A percentile compares a stretch with the other conserved stretches of the same genome.
These are phyloP conservation scores for Agriopis aurantiaria DNA, from an alignment of 2,888 invertebrate species.

Conservation along the genomic window DNA sequence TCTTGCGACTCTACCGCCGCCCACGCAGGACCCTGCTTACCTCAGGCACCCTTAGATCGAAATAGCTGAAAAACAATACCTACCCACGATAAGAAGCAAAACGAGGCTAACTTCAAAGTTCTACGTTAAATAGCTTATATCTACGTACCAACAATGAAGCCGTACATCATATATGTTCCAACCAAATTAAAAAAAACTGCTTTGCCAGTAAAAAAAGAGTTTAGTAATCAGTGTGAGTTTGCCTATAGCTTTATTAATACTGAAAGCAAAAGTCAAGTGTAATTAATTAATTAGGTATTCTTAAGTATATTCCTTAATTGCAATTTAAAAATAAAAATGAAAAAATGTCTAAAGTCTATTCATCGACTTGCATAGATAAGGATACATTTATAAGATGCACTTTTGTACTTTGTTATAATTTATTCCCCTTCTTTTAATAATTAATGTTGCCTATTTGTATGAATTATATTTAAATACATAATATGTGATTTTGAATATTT, in stretches of 20 bases:
- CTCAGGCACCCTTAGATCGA: conserved; percentile 46
- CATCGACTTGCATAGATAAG: too few species aligned
- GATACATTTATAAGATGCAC: too few species aligned
- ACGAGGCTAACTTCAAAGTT: neutral
- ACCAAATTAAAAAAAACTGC: too few species aligned
- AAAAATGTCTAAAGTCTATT: too few species aligned
- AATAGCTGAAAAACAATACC: neutral
- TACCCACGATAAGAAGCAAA: neutral
- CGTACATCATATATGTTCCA: too few species aligned
- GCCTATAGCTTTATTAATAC: too few species aligned
- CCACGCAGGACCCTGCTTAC: conserved; percentile 61
- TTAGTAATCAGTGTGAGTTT: too few species aligned
- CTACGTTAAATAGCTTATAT: neutral
- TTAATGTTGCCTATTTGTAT: neutral
- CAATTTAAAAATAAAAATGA: neutral
- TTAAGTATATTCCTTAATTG: neutral
- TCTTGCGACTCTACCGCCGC: conserved; percentile 88
- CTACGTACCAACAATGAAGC: neutral
- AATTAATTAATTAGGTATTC: neutral
- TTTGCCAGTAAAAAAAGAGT: too few species aligned
- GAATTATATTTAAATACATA: neutral
- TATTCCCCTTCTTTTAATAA: too few species aligned
- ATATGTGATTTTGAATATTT: conserved; percentile 2
- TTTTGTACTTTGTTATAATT: too few species aligned
- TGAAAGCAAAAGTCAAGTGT: neutral